Evolutionary conservation across 2,888 invertebrate genomes (phyloP).

Genomic region (Diplolepis rosae): DNA sequence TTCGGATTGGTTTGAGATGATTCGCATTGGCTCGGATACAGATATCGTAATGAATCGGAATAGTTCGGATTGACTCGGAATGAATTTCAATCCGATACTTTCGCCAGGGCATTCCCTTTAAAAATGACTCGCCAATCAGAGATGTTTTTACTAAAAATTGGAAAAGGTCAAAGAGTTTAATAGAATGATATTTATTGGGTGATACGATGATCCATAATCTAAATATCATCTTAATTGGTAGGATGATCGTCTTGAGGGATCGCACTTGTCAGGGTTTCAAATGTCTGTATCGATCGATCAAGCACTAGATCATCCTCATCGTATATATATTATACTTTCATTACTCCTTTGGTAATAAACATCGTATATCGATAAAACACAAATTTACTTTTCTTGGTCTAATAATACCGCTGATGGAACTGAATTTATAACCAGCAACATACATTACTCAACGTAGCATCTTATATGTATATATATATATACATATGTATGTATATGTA

Average conservation of each 20-base stretch:
- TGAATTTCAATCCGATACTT: no score
- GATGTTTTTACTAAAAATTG: no score
- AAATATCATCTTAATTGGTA: neutral
- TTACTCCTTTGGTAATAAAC: slow-evolving; percentile 7
- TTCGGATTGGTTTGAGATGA: no score
- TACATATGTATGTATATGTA: no score
- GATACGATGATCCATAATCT: neutral
- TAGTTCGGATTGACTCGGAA: no score
- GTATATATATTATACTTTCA: neutral
- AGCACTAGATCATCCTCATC: slow-evolving; percentile 3
- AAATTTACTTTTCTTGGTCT: slow-evolving; percentile 11
- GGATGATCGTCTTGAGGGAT: neutral
- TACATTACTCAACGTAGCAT: slow-evolving; percentile 1
- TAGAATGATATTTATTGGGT: no score
- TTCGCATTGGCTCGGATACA: no score
- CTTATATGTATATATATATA: neutral
- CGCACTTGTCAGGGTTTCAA: neutral
- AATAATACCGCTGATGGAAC: slow-evolving; percentile 16
- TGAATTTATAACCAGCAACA: slow-evolving; percentile 14
- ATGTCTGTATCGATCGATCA: neutral
- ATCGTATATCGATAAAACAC: slow-evolving; percentile 12
- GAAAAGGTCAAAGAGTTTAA: no score
- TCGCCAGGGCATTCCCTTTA: no score
- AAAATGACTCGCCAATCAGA: no score
- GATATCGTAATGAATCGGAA: no score